Evolutionary conservation across 2,113 vertebrate genomes (phyloP), one percentile per base, ranked within the genome.

Genomic region (Malaclemys terrapin): DNA sequence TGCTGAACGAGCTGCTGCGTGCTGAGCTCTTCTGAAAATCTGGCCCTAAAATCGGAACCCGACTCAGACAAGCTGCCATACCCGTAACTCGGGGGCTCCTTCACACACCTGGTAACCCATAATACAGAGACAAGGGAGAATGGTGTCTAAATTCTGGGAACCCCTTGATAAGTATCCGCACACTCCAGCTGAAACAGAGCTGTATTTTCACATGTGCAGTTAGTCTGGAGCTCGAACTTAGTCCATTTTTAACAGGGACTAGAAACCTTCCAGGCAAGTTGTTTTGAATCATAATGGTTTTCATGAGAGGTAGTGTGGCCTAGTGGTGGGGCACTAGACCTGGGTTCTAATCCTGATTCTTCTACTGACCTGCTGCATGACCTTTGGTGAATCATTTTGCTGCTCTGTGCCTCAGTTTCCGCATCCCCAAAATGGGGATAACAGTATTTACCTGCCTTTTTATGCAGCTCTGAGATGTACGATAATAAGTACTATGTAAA

Each of bases 391-490:
- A 78, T 78, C 75, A 47, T 25, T 76, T 27, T 13, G 22, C 42
- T 22, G 47, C 42, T 47, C 72, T 5, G 22, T 78, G 24, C 13
- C 75, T 27, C 42, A 47, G 42, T 78, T 78, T 78, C 25, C 75
- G 25, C 42, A 25, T 16, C 75, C 27, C 6, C 6, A 78, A 47
- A 78, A 0, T 69, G 14, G 49, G 52, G 29, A 1, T 31, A 31
- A 13, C 10, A 29, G 13, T 29, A 17, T 6, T 19, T 52, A 35
- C 62, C 4, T 27, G 3, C 31, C 45, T 24, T 65, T 53, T 69
- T 35, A 2, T 3, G 3, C 3, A 8, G n/a, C 13, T 19, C 38
- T 42, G 56, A 5, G 1, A 7, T 0, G 20, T 76, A 45, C 16
- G 17, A 22, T 42, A 11, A 42, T 9, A 42, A 76, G 38, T 42